Conservation (phyloP, 2,113 vertebrate genomes). For the Ictalurus punctatus region DNA sequence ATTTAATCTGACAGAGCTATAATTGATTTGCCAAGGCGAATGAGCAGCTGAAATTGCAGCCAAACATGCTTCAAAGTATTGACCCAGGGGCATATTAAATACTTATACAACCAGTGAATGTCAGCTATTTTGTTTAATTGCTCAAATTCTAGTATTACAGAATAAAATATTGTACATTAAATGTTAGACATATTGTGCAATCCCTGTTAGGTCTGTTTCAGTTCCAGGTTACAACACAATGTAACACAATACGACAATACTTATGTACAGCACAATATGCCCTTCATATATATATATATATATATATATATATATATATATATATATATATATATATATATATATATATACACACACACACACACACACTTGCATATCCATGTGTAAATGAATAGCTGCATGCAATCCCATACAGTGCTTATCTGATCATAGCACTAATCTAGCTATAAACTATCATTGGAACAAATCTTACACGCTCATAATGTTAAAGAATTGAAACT, state of each 20-base stretch:
- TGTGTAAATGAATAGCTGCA: background rate
- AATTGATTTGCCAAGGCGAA: background rate
- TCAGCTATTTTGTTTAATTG: background rate
- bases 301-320: too few species aligned
- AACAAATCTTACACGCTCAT: background rate
- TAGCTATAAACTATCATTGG: background rate
- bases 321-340: too few species aligned
- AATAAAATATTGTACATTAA: background rate
- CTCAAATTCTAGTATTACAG: background rate
- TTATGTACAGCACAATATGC: background rate
- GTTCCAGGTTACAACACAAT: background rate
- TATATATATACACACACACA: background rate
- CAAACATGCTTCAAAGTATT: background rate
- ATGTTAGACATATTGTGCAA: background rate
- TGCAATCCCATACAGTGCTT: background rate
- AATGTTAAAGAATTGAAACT: background rate
- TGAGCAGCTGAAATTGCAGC: background rate
- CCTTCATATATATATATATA: background rate
- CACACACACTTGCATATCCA: background rate
- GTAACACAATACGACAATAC: background rate
- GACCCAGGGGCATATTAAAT: background rate
- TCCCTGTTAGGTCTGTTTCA: background rate
- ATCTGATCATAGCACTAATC: background rate
- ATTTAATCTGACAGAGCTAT: background rate
- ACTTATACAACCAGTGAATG: background rate